These are phyloP conservation scores for Volucella inanis DNA, from an alignment of 2,888 invertebrate genomes.

Conservation along the genomic window DNA sequence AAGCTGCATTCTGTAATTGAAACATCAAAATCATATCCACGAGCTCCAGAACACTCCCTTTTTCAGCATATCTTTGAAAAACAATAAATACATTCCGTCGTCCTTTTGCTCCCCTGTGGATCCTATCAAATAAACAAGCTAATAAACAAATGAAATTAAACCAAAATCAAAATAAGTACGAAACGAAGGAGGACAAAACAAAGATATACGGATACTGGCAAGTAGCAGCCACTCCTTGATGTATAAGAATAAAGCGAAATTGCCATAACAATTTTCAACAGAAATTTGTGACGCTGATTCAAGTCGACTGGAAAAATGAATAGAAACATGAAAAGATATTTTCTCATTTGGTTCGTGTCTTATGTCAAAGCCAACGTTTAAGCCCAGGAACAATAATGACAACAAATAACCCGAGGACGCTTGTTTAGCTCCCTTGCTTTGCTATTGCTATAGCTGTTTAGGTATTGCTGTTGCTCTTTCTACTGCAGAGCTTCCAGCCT, in stretches of 20 bases:
- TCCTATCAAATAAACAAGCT: slow-evolving; percentile 64
- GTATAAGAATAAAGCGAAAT: slow-evolving; percentile 24
- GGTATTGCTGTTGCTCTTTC: slow-evolving; percentile 1
- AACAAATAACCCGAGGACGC: slow-evolving; percentile 45
- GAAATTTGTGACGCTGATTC: slow-evolving; percentile 66
- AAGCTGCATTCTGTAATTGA: slow-evolving; percentile 25
- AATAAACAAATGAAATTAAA: slow-evolving; percentile 65
- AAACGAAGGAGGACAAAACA: slow-evolving; percentile 32
- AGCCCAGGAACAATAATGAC: slow-evolving; percentile 43
- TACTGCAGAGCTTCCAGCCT: slow-evolving; percentile 9
- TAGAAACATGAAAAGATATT: slow-evolving; percentile 67
- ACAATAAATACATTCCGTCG: slow-evolving; percentile 36
- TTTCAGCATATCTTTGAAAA: slow-evolving; percentile 17
- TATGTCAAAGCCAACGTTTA: slow-evolving; percentile 21
- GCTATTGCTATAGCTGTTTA: not conserved
- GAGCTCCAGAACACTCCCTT: slow-evolving; percentile 24
- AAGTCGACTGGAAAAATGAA: slow-evolving; percentile 67
- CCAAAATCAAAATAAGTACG: slow-evolving; percentile 66
- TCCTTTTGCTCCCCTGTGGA: slow-evolving; percentile 22
- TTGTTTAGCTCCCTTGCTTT: slow-evolving; percentile 27
- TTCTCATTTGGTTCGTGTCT: slow-evolving; percentile 49
- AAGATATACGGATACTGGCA: not conserved
- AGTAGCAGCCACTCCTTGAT: slow-evolving; percentile 6
- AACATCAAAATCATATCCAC: slow-evolving; percentile 19
- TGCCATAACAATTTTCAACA: slow-evolving; percentile 59